These are phyloP conservation scores for Sabellastarte sp. DNA, from an alignment of 2,888 invertebrate species.

Conservation along the genomic window DNA sequence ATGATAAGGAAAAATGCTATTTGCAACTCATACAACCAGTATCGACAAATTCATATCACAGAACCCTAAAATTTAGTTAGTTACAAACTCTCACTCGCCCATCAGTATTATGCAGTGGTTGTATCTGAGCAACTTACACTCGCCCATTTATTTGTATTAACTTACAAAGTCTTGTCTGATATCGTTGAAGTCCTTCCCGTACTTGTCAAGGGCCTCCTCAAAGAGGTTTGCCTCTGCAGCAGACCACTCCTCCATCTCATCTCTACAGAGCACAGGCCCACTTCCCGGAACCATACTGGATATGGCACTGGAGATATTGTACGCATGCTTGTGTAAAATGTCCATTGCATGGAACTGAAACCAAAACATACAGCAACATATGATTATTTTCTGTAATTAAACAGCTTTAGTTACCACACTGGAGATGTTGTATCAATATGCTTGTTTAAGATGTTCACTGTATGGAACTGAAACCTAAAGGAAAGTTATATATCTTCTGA, in stretches of 20 bases:
- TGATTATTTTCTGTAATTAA: background rate
- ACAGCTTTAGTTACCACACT: background rate
- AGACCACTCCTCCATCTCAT: slow-evolving; percentile 99
- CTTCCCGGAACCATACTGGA: slow-evolving; percentile 90
- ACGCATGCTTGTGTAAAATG: slow-evolving; percentile 86
- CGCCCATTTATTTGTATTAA: too few relatives aligned
- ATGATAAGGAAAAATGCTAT: too few relatives aligned
- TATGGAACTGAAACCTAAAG: slow-evolving; percentile 8
- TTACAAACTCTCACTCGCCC: too few relatives aligned
- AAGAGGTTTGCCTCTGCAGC: slow-evolving; percentile 98
- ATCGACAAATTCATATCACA: too few relatives aligned
- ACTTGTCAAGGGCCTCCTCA: slow-evolving; percentile 88
- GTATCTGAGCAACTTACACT: too few relatives aligned
- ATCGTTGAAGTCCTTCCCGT: slow-evolving; percentile 96
- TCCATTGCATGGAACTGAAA: slow-evolving; percentile 96
- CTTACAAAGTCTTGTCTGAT: slow-evolving; percentile 96
- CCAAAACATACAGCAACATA: background rate
- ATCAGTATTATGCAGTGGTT: too few relatives aligned
- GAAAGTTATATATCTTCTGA: too few relatives aligned
- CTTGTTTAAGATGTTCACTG: slow-evolving; percentile 1
- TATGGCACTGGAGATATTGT: slow-evolving; percentile 87
- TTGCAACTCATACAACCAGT: too few relatives aligned
- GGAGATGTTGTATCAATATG: background rate
- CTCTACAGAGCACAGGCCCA: slow-evolving; percentile 87
- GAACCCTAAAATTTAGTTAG: too few relatives aligned